Evolutionary conservation across 1,140 invertebrate species (phyloP), one percentile per base, ranked within the genome.

Genomic region (Matsumurasca onukii): DNA sequence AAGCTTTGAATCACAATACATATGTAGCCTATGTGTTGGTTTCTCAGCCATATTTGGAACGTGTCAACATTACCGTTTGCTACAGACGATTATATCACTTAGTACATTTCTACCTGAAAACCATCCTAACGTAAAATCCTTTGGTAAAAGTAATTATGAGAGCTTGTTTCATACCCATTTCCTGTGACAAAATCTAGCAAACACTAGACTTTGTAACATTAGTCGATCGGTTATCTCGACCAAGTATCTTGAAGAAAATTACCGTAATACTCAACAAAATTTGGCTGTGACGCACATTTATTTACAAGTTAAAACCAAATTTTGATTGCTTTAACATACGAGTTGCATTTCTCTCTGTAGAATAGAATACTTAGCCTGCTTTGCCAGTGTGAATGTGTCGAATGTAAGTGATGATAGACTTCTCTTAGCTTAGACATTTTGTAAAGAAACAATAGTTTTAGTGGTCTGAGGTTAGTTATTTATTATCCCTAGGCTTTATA

Each of bases 391-490:
- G 55, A 27, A 29, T 2, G 3, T 2, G 25, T 22, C 24, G 22
- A 12, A 13, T 59, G 9, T 13, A 13, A 25, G 12, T 13, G 22
- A 12, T 20, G 49, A 52, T 15, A 5, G 49, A n/a, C 5, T 52
- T n/a, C 12, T 5, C 3, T 3, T n/a, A 52, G 12, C 22, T 5
- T 59, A 59, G 55, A 59, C 2, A 27, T 59, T 59, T 59, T 59
- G 55, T 59, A 59, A 59, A 59, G 55, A 59, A 59, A 12, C 24
- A 59, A 27, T 59, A 59, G 55, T 27, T 52, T 25, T 59, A 59
- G 55, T 25, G 55, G 55, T 17, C 55, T n/a, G n/a, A 59, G 55
- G 55, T 59, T 27, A 59, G 55, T 59, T 59, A 59, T 59, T 52
- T 59, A 59, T 59, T 59, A 59, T 59, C 55, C 24, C 5, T 27